A percentile compares a stretch with the other conserved stretches of the same genome.
These are phyloP conservation scores for Bubo scandiacus DNA, from an alignment of 2,113 vertebrate genomes.

Conservation along the genomic window DNA sequence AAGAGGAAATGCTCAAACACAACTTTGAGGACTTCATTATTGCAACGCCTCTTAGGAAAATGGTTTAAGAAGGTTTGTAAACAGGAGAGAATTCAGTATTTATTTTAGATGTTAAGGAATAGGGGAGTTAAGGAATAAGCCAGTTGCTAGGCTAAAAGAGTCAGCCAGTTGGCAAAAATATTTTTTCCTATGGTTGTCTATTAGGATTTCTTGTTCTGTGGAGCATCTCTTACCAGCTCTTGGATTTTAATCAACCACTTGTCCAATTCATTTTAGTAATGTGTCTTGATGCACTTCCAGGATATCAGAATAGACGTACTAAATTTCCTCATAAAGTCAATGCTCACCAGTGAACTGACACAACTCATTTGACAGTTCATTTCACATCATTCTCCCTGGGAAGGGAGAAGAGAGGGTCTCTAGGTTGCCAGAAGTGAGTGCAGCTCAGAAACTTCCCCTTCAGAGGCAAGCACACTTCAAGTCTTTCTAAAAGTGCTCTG, in stretches of 20 bases:
- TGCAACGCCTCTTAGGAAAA: background rate
- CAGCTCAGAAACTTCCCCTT: background rate
- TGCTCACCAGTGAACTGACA: background rate
- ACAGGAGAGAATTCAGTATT: conserved; percentile 20
- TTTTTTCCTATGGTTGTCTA: background rate
- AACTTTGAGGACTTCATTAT: conserved; percentile 7
- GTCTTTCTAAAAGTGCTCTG: background rate
- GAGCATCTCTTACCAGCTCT: background rate
- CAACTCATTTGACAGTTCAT: background rate
- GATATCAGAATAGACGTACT: background rate
- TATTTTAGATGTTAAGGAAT: conserved; percentile 26
- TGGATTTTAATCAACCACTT: background rate
- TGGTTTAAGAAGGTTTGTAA: conserved; percentile 22
- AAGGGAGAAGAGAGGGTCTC: background rate
- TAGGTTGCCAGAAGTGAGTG: background rate
- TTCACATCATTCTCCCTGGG: background rate
- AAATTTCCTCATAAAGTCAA: background rate
- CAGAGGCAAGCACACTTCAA: background rate
- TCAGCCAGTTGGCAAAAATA: background rate
- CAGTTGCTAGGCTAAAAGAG: background rate
- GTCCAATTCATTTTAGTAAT: background rate
- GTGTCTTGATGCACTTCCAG: background rate
- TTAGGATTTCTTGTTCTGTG: background rate
- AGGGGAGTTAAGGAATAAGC: background rate
- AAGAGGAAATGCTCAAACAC: conserved; percentile 30